Conservation (phyloP, 2,113 vertebrate species). For the Ophiodon elongatus region DNA sequence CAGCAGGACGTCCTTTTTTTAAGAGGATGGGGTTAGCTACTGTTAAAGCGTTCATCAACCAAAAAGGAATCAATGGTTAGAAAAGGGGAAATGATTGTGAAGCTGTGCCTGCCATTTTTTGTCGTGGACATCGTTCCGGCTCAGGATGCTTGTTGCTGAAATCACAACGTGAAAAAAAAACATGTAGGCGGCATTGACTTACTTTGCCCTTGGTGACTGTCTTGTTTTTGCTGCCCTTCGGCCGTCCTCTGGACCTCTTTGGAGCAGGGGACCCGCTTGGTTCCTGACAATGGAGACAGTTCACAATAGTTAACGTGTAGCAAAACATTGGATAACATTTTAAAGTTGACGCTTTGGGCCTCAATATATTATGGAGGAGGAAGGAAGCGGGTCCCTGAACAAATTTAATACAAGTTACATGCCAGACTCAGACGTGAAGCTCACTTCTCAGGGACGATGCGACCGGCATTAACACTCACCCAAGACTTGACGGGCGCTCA, state of each 20-base stretch:
- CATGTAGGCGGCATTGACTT: conserved; percentile 56
- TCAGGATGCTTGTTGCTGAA: conserved; percentile 12
- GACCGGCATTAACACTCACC: conserved; percentile 57
- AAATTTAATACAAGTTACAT: background rate
- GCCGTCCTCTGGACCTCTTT: conserved; percentile 95
- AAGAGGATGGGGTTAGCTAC: conserved; percentile 56
- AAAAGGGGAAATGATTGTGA: conserved; percentile 13
- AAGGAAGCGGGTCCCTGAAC: too few relatives aligned
- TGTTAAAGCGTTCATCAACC: conserved; percentile 37
- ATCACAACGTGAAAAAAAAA: background rate
- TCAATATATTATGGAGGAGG: too few relatives aligned
- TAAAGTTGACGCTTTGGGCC: background rate
- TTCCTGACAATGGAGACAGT: conserved; percentile 81
- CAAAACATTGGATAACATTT: background rate
- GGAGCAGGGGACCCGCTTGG: conserved; percentile 93
- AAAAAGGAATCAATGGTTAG: background rate
- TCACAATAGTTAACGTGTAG: background rate
- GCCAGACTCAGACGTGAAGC: background rate
- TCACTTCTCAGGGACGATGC: conserved; percentile 52
- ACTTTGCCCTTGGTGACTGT: conserved; percentile 89
- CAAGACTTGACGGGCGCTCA: conserved; percentile 70
- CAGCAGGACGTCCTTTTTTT: conserved; percentile 57
- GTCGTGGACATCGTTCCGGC: background rate
- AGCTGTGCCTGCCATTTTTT: background rate
- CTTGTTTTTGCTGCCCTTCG: conserved; percentile 98